phyloP scores from a whole-genome alignment of 2,888 invertebrate genomes.

The Panopea generosa region DNA sequence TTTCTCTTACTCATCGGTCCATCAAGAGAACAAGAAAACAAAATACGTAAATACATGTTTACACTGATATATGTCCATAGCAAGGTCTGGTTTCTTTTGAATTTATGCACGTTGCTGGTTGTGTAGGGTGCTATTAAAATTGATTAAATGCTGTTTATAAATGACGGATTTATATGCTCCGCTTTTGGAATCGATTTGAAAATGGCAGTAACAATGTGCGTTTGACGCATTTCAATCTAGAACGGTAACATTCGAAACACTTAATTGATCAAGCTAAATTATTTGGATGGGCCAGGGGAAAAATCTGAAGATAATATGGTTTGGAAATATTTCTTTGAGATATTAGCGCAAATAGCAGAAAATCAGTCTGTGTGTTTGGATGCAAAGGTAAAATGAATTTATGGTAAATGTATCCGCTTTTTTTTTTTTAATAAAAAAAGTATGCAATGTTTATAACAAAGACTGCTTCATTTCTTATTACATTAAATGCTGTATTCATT shows the following conservation, averaged over 20 bases:
- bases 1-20: constrained; percentile 35
- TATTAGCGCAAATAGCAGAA: too few relatives aligned
- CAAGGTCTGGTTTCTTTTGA: constrained; percentile 29
- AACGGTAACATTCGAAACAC: constrained; percentile 2
- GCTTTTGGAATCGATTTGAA: constrained; percentile 28
- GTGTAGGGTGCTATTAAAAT: constrained; percentile 28
- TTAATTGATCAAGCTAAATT: constrained; percentile 24
- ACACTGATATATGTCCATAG: constrained; percentile 28
- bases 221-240: constrained; percentile 22
- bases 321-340: too few relatives aligned
- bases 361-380: too few relatives aligned
- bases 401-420: too few relatives aligned
- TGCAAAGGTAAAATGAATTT: too few relatives aligned
- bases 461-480: too few relatives aligned
- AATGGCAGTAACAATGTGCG: constrained; percentile 18
- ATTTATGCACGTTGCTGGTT: constrained; percentile 27
- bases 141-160: constrained; percentile 24
- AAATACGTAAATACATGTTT: constrained; percentile 50
- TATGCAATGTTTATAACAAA: too few relatives aligned
- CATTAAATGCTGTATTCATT: too few relatives aligned
- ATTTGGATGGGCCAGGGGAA: not conserved
- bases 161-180: constrained; percentile 37
- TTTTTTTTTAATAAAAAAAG: too few relatives aligned
- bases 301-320: not conserved
- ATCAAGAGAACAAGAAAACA: constrained; percentile 34